Percentiles rank a stretch among this genome's conserved stretches.
Evolutionary conservation across 2,888 invertebrate genomes (phyloP).

Genomic region (Lydus trimaculatus): DNA sequence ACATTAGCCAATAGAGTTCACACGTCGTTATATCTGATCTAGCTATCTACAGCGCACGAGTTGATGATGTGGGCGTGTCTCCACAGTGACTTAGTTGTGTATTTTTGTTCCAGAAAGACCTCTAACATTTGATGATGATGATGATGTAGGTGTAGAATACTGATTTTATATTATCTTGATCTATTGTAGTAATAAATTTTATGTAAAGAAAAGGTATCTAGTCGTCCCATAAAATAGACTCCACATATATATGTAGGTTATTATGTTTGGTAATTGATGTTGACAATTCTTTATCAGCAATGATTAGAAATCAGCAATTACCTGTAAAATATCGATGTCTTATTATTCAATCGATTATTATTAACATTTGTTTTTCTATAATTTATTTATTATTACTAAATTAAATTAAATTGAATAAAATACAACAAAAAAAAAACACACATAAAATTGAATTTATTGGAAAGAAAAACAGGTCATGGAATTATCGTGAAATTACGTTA

Average conservation of each 20-base stretch:
- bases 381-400: too few species aligned
- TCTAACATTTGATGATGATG: neutral
- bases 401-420: neutral
- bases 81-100: too few species aligned
- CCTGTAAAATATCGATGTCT: neutral
- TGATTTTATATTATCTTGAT: neutral
- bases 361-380: too few species aligned
- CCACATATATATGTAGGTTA: too few species aligned
- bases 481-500: slow-evolving; percentile 26
- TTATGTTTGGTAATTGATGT: neutral
- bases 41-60: too few species aligned
- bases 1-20: too few species aligned
- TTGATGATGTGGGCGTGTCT: too few species aligned
- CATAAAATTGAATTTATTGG: neutral
- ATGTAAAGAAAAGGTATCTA: neutral
- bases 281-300: neutral
- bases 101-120: too few species aligned
- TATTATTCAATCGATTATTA: neutral
- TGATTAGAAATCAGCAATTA: neutral
- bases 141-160: neutral
- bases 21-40: too few species aligned
- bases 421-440: neutral
- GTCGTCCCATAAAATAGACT: neutral
- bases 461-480: slow-evolving; percentile 29
- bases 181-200: slow-evolving; percentile 2